phyloP scores from a whole-genome alignment of 2,797 vertebrate genomes.

The Anabas testudineus region DNA sequence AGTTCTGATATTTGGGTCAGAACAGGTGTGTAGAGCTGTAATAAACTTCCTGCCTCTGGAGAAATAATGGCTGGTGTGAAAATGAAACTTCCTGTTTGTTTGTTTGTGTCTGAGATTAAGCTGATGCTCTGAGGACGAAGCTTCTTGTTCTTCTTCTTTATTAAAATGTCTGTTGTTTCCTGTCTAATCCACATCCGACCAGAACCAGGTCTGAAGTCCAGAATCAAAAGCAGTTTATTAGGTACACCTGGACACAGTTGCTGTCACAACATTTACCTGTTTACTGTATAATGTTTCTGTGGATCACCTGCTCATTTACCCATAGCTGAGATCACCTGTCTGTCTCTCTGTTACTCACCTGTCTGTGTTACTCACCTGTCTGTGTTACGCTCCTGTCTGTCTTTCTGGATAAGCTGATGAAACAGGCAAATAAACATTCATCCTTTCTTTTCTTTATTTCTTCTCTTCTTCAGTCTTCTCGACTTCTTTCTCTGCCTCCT shows the following conservation, averaged over 20 bases:
- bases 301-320: no score
- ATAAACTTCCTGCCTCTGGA: not conserved
- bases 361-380: not conserved
- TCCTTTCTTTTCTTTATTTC: not conserved
- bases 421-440: not conserved
- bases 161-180: not conserved
- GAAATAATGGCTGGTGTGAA: slow-evolving; percentile 21
- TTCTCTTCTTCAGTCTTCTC: not conserved
- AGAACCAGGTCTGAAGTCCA: not conserved
- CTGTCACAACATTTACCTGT: no score
- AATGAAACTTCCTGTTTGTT: not conserved
- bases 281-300: no score
- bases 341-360: not conserved
- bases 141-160: not conserved
- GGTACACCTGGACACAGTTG: no score
- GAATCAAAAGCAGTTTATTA: not conserved
- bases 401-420: slow-evolving; percentile 33
- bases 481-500: not conserved
- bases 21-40: not conserved
- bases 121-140: slow-evolving; percentile 12
- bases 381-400: not conserved
- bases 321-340: no score
- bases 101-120: slow-evolving; percentile 30
- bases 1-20: not conserved
- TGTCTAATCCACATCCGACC: not conserved